phyloP scores from a whole-genome alignment of 2,113 vertebrate genomes.

The Bubo bubo region DNA sequence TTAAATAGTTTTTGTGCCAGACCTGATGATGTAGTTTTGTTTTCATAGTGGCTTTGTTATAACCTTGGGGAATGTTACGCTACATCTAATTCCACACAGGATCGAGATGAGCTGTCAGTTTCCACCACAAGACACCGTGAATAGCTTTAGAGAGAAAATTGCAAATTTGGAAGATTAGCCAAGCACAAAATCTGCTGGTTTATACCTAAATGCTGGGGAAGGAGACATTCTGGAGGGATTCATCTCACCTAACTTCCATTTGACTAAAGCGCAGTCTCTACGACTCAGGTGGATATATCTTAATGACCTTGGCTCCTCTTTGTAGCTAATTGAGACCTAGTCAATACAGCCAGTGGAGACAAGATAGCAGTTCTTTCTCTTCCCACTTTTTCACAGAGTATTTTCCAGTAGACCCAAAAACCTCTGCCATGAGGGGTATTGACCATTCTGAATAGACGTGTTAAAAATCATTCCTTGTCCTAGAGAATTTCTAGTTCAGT shows the following conservation, averaged over 20 bases:
- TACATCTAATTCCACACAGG: slow-evolving; percentile 27
- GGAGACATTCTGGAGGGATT: neutral
- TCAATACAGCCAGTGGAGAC: neutral
- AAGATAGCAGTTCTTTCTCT: neutral
- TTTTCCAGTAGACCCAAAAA: neutral
- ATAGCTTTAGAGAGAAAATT: neutral
- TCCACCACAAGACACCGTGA: neutral
- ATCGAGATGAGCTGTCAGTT: neutral
- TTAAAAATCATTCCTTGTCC: neutral
- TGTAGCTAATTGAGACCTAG: accelerated
- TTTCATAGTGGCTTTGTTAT: slow-evolving; percentile 13
- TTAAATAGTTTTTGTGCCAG: slow-evolving; percentile 32
- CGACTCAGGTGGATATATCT: accelerated
- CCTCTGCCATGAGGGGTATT: neutral
- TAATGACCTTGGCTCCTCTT: neutral
- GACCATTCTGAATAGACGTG: neutral
- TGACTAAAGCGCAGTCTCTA: neutral
- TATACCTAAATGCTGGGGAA: neutral
- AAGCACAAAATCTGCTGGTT: neutral
- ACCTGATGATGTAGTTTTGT: neutral
- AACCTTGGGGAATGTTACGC: slow-evolving; percentile 42
- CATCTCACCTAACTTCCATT: neutral
- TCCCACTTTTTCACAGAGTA: neutral
- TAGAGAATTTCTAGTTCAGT: neutral
- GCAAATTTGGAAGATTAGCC: slow-evolving; percentile 6